Conservation (phyloP, 2,888 invertebrate species). For the Arenicola marina region DNA sequence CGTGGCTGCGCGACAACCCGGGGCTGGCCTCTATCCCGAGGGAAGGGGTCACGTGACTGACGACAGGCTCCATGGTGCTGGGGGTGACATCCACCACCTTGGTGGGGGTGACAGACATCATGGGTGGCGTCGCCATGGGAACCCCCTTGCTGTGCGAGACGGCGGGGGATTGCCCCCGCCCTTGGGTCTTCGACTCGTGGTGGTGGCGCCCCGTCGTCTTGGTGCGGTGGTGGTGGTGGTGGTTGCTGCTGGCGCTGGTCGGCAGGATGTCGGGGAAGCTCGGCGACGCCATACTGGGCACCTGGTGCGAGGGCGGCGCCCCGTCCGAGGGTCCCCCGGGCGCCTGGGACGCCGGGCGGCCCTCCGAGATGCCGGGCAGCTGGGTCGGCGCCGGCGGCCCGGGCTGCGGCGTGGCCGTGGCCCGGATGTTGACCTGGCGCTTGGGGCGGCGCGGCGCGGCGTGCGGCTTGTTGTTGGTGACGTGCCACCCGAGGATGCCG, state of each 20-base stretch:
- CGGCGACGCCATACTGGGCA: slow-evolving; percentile 59
- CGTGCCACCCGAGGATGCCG: slow-evolving; percentile 76
- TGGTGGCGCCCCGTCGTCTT: slow-evolving; percentile 26
- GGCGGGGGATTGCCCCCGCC: slow-evolving; percentile 40
- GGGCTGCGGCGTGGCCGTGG: slow-evolving; percentile 46
- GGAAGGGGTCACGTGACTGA: slow-evolving; percentile 14
- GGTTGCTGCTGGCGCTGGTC: slow-evolving; percentile 24
- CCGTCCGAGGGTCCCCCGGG: slow-evolving; percentile 38
- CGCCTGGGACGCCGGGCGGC: slow-evolving; percentile 39
- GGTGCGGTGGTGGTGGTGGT: slow-evolving; percentile 29
- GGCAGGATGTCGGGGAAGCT: slow-evolving; percentile 41
- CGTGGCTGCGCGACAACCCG: slow-evolving; percentile 18
- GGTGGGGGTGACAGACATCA: slow-evolving; percentile 62
- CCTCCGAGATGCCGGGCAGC: slow-evolving; percentile 36
- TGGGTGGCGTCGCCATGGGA: too few relatives aligned
- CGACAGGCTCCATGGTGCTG: slow-evolving; percentile 24
- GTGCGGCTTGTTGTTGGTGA: slow-evolving; percentile 64
- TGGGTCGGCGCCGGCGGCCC: slow-evolving; percentile 49
- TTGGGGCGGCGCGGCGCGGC: slow-evolving; percentile 54
- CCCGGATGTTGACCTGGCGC: slow-evolving; percentile 43
- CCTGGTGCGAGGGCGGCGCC: slow-evolving; percentile 49
- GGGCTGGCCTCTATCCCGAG: slow-evolving; percentile 8
- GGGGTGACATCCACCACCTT: slow-evolving; percentile 24
- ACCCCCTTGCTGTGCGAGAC: slow-evolving; percentile 44
- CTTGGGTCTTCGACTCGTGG: slow-evolving; percentile 4